Evolutionary conservation across 2,888 invertebrate genomes (phyloP).

Genomic region (Epinotia nisella): DNA sequence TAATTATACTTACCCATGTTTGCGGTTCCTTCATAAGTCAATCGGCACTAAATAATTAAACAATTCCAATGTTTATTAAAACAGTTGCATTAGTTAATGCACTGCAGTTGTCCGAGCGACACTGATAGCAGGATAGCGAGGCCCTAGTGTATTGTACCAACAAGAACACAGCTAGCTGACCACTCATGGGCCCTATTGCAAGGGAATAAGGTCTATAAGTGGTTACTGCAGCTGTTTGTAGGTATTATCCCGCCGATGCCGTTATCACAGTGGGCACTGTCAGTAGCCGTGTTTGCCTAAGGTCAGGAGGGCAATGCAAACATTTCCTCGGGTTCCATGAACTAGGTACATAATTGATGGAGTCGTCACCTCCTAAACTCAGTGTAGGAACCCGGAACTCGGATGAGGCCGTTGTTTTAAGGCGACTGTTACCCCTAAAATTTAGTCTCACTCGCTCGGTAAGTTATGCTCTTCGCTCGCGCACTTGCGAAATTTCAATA

Average conservation of each 20-base stretch:
- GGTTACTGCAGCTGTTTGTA: background rate
- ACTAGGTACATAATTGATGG: background rate
- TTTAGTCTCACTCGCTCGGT: too few relatives aligned
- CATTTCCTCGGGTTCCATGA: background rate
- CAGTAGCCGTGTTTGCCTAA: background rate
- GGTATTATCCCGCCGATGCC: slow-evolving; percentile 16
- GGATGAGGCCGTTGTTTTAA: too few relatives aligned
- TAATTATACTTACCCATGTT: slow-evolving; percentile 22
- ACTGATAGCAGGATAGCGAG: background rate
- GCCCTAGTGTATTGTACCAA: background rate
- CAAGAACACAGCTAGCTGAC: background rate
- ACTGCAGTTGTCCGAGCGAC: slow-evolving; percentile 3
- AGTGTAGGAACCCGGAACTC: too few relatives aligned
- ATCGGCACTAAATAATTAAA: background rate
- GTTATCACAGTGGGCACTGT: slow-evolving; percentile 10
- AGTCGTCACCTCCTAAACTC: too few relatives aligned
- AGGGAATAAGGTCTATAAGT: background rate
- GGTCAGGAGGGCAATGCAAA: slow-evolving; percentile 10
- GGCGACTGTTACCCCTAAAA: too few relatives aligned
- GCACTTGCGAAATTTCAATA: too few relatives aligned
- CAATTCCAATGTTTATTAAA: background rate
- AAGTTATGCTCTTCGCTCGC: too few relatives aligned
- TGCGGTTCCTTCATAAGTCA: slow-evolving; percentile 4
- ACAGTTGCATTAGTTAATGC: background rate
- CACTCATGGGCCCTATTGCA: background rate